Base-by-base conservation (phyloP, 1,140 invertebrate genomes). In the Himalopsyche phryganea region DNA sequence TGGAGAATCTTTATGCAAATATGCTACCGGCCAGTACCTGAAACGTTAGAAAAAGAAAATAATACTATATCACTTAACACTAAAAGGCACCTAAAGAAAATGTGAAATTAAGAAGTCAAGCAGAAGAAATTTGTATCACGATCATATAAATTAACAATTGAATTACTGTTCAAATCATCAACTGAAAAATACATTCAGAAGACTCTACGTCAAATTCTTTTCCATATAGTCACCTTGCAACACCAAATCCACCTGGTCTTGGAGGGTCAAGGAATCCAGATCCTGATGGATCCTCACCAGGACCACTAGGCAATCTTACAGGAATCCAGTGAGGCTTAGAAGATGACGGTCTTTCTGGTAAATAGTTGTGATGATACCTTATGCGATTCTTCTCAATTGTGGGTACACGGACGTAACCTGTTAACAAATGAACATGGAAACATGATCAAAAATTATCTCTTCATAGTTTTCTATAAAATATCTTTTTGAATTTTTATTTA, bases 11-110 rank as follows among this genome's bases (percentile, higher is more conserved):
- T 76, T 78, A 45, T 78, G 76, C 14, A 78, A 66, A 50, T 78
- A 78, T 0, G 76, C 71, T 18, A 78, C 74, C 1, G 76, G 76
- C 76, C 76, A 78, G 44, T 78, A 76, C 63, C 76, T 78, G 68
- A 28, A 68, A 72, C 35, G 15, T 50, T 23, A 40, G n/a, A 3
- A 40, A 35, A 35, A 7, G n/a, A 28, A 28, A 28, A 28, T 9
- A 28, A 28, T 28, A 28, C 23, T 28, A 28, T 28, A 28, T n/a
- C n/a, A n/a, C n/a, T n/a, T n/a, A n/a, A n/a, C n/a, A n/a, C n/a
- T n/a, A n/a, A n/a, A n/a, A n/a, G n/a, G n/a, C n/a, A n/a, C n/a
- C n/a, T n/a, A n/a, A n/a, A n/a, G n/a, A n/a, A n/a, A n/a, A n/a
- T n/a, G n/a, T n/a, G n/a, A n/a, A n/a, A n/a, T n/a, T n/a, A n/a